Evolutionary conservation across 2,888 invertebrate species (phyloP).

Genomic region (Dolichopus griseipennis): DNA sequence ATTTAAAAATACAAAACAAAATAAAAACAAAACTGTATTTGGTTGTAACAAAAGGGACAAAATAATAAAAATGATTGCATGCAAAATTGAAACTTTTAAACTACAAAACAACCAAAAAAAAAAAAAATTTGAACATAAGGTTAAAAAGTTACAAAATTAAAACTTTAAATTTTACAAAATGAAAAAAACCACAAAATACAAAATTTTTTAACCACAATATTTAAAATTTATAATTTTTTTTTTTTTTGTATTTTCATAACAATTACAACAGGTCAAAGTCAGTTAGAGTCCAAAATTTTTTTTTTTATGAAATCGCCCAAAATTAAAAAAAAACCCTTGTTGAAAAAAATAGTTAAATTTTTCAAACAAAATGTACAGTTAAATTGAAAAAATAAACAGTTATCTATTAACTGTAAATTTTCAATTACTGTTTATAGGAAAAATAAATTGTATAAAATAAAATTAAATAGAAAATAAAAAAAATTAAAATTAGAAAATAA

Average conservation of each 20-base stretch:
- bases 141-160: background rate
- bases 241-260: background rate
- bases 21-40: too few relatives aligned
- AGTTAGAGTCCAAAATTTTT: background rate
- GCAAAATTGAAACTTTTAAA: background rate
- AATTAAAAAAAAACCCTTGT: background rate
- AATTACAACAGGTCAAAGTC: conserved; percentile 6
- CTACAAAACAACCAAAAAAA: too few relatives aligned
- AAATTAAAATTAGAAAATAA: too few relatives aligned
- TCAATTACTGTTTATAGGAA: too few relatives aligned
- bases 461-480: too few relatives aligned
- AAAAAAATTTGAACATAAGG: background rate
- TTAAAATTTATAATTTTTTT: too few relatives aligned
- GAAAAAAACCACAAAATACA: background rate
- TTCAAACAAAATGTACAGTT: background rate
- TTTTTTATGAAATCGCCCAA: background rate
- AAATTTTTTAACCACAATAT: background rate
- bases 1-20: too few relatives aligned
- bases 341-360: too few relatives aligned
- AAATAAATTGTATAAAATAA: too few relatives aligned
- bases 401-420: too few relatives aligned
- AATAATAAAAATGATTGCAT: background rate
- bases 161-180: background rate
- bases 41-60: too few relatives aligned
- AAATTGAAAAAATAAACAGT: too few relatives aligned